Base-by-base conservation (phyloP, 2,888 invertebrate genomes). In the Tipula vernalis region DNA sequence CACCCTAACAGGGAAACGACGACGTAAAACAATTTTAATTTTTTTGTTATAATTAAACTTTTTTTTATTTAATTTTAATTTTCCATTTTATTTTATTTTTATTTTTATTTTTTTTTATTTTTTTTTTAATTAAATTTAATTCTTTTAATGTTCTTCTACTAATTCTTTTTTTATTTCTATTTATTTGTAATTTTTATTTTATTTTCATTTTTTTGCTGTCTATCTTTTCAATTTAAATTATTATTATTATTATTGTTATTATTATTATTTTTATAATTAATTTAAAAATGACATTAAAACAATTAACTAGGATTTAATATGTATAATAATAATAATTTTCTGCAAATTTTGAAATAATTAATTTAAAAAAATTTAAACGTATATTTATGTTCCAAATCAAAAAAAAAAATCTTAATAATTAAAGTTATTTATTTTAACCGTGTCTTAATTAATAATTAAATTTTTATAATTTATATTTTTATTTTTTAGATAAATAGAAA, bases 261-360 rank as follows among this genome's bases (percentile, higher is more conserved):
- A 28, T 28, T 83, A 36, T 83, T 28, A 36, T 83, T 28, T 83
- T 84, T 84, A 84, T 39, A 36, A 15, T 84, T 84, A 15, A 36
- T 84, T 84, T 39, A 84, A 84, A 84, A 84, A 36, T 84, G 39
- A 84, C 36, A 71, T 71, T 71, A 71, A 71, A 71, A 71, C 71
- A 71, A 71, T 71, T 71, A 71, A 71, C 71, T 71, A 71, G 71
- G 28, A 71, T 71, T 28, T 28, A 71, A 71, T 71, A 71, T 28
- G 51, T 71, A 57, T 57, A n/a, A 51, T 51, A 39, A 15, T 57
- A 57, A 57, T 57, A 57, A 57, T 15, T 15, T 15, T 57, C 51
- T 18, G 51, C 51, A 57, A 57, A 57, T 57, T 57, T 57, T 57
- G 51, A 57, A 57, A 15, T 57, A 57, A 57, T 71, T 28, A 71